These are phyloP conservation scores for Anniella stebbinsi DNA, from an alignment of 2,797 vertebrate species.

Conservation along the genomic window DNA sequence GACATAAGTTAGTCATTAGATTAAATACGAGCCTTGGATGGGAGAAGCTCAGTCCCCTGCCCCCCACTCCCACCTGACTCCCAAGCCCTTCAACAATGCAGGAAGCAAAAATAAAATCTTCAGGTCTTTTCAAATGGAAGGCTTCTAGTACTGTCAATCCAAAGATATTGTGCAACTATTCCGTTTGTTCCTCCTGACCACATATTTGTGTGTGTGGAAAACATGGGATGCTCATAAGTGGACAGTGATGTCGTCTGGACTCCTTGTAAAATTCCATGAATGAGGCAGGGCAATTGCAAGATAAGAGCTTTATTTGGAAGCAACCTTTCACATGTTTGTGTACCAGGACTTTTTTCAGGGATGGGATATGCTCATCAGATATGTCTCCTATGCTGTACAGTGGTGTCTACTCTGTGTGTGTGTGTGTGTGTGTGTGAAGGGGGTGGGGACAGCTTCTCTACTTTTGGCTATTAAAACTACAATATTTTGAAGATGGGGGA, in stretches of 20 bases:
- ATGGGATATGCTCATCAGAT: not conserved
- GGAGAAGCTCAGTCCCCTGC: not conserved
- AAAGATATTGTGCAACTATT: no score
- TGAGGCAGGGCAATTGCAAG: no score
- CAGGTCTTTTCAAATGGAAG: no score
- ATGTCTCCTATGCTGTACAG: not conserved
- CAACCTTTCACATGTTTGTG: not conserved
- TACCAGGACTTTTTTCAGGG: no score
- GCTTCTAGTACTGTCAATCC: no score
- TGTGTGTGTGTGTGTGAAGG: rapidly evolving
- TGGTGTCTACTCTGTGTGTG: not conserved
- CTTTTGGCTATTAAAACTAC: not conserved
- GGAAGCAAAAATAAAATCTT: not conserved
- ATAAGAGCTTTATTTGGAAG: no score
- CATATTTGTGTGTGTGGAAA: no score
- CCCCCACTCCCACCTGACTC: no score
- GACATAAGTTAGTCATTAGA: not conserved
- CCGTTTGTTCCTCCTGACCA: no score
- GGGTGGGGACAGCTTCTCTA: not conserved
- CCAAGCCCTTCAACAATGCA: not conserved
- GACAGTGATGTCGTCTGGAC: no score
- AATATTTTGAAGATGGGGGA: not conserved
- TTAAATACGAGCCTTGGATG: not conserved
- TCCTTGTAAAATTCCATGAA: no score
- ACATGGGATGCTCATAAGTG: no score